Evolutionary conservation across 1,140 invertebrate species (phyloP), one percentile per base, ranked within the genome.

Genomic region (Calosoma granatense): DNA sequence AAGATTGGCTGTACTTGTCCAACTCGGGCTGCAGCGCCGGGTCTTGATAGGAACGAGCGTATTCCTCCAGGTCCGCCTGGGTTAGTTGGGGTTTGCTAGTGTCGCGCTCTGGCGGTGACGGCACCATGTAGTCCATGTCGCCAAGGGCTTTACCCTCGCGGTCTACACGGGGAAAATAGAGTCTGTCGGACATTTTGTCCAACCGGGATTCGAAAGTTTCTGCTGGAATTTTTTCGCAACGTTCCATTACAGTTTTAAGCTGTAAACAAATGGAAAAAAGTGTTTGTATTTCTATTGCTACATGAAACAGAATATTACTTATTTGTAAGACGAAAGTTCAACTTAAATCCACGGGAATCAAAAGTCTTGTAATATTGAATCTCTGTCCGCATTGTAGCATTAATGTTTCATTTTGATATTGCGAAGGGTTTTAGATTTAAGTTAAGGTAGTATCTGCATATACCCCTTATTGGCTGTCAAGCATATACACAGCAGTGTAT

Each of bases 91-190:
- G 77, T 47, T 74, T 70, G 47, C 70, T 65, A 30, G 60, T 61
- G 61, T 88, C 86, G 52, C 84, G 71, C 72, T 89, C 86, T 0
- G 86, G 86, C 1, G 86, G 85, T 23, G 86, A 88, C 9, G 85
- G 85, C 23, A 86, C 83, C 58, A 77, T 80, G 71, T 87, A 87
- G 61, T 87, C 81, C 58, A 79, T 78, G 68, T 87, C 83, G 47
- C 80, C 81, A 23, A 82, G 65, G 23, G 73, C 65, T 67, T 80
- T 81, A 53, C 81, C 80, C 63, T 85, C 81, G 66, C 84, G 78
- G 69, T 86, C 82, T 61, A 83, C 77, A 54, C 78, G 78, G 22
- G 83, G 81, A 56, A 78, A 69, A 74, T 75, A 80, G 20, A 78
- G 59, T 59, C 71, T 69, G 54, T 72, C 63, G 53, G 73, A 73